These are phyloP conservation scores for Apogon talboti DNA, from an alignment of 2,797 vertebrate species.

Conservation along the genomic window DNA sequence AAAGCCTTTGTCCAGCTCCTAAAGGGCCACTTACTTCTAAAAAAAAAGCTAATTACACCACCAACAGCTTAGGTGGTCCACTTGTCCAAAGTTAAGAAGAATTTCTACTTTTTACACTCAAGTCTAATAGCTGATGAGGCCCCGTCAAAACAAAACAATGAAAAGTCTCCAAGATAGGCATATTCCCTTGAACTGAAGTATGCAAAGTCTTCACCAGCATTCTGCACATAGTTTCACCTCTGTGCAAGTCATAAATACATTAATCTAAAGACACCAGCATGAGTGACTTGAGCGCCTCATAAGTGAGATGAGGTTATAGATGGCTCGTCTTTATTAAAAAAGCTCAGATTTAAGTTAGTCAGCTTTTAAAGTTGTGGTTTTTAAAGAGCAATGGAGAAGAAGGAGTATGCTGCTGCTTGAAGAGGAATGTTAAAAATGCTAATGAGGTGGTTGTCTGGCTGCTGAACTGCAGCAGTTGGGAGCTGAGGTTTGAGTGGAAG, in stretches of 20 bases:
- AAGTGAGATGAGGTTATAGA: constrained; percentile 36
- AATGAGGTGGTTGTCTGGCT: constrained; percentile 67
- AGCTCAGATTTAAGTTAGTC: constrained; percentile 29
- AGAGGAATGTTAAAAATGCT: constrained; percentile 77
- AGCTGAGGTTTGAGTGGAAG: constrained; percentile 62
- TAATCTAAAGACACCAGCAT: constrained; percentile 23
- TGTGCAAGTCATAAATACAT: constrained; percentile 24
- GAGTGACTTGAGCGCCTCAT: constrained; percentile 35
- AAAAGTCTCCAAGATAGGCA: constrained; percentile 1
- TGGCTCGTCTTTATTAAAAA: constrained; percentile 34
- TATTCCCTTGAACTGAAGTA: constrained; percentile 28
- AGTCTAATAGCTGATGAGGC: constrained; percentile 20
- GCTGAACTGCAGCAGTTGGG: constrained; percentile 58
- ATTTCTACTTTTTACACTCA: constrained; percentile 20
- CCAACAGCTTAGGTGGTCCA: constrained; percentile 66
- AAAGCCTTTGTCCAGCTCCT: constrained; percentile 57
- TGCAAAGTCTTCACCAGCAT: constrained; percentile 10
- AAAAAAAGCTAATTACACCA: constrained; percentile 51
- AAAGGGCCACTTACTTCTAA: constrained; percentile 30
- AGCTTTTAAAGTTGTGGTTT: constrained; percentile 43
- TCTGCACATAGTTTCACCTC: constrained; percentile 17
- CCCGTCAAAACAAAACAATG: constrained; percentile 10
- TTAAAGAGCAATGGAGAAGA: constrained; percentile 45
- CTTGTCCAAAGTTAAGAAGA: constrained; percentile 26
- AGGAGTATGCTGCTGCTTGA: constrained; percentile 53